Base-by-base conservation (phyloP, 2,113 vertebrate species). In the Myrmophylax atrothorax region DNA sequence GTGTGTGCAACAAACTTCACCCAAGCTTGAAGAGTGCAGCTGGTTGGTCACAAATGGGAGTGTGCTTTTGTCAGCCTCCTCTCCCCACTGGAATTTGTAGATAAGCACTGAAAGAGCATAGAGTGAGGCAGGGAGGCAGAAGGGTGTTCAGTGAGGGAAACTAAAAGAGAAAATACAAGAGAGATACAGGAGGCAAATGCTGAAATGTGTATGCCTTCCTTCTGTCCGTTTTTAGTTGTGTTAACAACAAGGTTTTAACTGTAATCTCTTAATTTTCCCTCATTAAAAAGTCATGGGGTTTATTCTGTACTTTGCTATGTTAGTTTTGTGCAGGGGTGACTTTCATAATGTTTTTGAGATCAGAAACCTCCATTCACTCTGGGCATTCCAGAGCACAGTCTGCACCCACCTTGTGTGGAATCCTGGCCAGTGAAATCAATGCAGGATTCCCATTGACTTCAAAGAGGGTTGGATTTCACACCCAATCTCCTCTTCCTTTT, bases 391-490 rank as follows among this genome's bases (percentile, higher is more conserved):
- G 70, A 85, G 81, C 87, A 70, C 50, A 64, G 46, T 4, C 28
- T 95, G 62, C 68, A 38, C 35, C 85, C 92, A 80, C 76, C 81
- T 75, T 13, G 58, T 4, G 2, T 68, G 84, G 69, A 87, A 87
- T 73, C 58, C 78, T 91, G 91, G 84, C 93, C 78, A 69, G 62
- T 44, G 77, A 95, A 94, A 95, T 94, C 53, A 18, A 42, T 95
- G 89, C 70, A 96, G 35, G 84, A 85, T 90, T 96, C 89, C 84
- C 89, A 59, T 84, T 94, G 87, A 95, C 93, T 94, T 95, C 87
- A 95, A 94, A 95, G 80, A 23, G 7, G 3, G 4, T 7, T 87
- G 74, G 66, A 93, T 97, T 95, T 94, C 95, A 96, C 82, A 91
- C 84, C 74, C 87, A 84, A 79, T 91, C 89, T 91, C 70, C 37